Evolutionary conservation across 1,140 invertebrate genomes (phyloP).

Genomic region (Homarus americanus): DNA sequence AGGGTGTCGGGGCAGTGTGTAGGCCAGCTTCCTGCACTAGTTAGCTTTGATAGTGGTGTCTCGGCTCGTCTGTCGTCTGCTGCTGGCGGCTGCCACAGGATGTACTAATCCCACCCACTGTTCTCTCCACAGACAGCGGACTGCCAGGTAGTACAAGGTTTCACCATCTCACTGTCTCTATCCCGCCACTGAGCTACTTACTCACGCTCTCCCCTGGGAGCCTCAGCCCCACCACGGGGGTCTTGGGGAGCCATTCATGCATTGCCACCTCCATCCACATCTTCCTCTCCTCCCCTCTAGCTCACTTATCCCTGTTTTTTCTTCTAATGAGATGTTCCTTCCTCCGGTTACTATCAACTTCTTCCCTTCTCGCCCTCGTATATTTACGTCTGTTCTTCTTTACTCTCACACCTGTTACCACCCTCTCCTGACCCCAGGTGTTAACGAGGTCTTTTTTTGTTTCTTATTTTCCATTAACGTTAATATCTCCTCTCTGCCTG

Average conservation of each 20-base stretch:
- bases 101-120: constrained; percentile 48
- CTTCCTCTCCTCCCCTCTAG: background rate
- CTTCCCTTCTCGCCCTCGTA: background rate
- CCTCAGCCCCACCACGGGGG: background rate
- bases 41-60: background rate
- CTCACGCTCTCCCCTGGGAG: background rate
- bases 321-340: background rate
- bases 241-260: background rate
- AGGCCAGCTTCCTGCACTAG: background rate
- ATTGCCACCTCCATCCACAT: background rate
- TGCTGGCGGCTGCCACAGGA: background rate
- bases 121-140: constrained; percentile 71
- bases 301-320: background rate
- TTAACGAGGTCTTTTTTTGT: too few relatives aligned
- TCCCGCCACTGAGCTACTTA: background rate
- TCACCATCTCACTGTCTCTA: constrained; percentile 11
- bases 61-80: background rate
- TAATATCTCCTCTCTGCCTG: too few relatives aligned
- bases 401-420: background rate
- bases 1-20: background rate
- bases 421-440: background rate
- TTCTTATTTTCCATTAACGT: background rate
- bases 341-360: background rate
- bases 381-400: too few relatives aligned
- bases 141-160: constrained; percentile 58